Evolutionary conservation across 2,888 invertebrate genomes (phyloP), one percentile per base, ranked within the genome.

Genomic region (Cistogaster globosa): DNA sequence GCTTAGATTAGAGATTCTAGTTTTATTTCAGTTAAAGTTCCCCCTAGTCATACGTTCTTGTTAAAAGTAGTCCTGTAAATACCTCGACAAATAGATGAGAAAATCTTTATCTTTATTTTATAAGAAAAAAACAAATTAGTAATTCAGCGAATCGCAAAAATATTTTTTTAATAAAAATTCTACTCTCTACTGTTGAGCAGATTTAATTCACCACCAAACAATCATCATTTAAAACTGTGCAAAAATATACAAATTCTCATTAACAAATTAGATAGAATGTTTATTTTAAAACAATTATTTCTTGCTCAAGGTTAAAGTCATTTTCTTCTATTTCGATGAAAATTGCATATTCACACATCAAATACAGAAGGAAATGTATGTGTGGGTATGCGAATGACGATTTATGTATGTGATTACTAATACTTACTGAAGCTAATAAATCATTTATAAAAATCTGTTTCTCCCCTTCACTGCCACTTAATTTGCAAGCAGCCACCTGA

Each of bases 381-480:
- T 22, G 53, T 58, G 12, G 14, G n/a, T 32, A 32, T 53, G 42
- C 48, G 63, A 58, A 63, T 75, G 65, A 20, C 60, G 69, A 85
- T 82, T 82, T 82, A 82, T 82, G 69, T 71, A 65, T n/a, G 18
- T 75, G 78, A 82, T 75, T 82, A 62, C 71, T 71, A 78, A 75
- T 78, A 82, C 55, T n/a, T 45, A 71, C 36, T 79, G 69, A 79
- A 75, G 65, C 65, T 75, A 82, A 85, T 85, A 85, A 82, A 79
- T 85, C 82, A 85, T 79, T 82, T 79, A 75, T 79, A 62, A 65
- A 82, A 85, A 82, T 85, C 85, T 85, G 78, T 75, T 85, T 82
- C 38, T 75, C 79, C 85, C 82, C 78, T 32, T 7, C 6, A 7
- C 8, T 32, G 2, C 4, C 8, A 32, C 6, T 32, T 32, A 85